Base-by-base conservation (phyloP, 2,113 vertebrate species). In the Odocoileus virginianus region DNA sequence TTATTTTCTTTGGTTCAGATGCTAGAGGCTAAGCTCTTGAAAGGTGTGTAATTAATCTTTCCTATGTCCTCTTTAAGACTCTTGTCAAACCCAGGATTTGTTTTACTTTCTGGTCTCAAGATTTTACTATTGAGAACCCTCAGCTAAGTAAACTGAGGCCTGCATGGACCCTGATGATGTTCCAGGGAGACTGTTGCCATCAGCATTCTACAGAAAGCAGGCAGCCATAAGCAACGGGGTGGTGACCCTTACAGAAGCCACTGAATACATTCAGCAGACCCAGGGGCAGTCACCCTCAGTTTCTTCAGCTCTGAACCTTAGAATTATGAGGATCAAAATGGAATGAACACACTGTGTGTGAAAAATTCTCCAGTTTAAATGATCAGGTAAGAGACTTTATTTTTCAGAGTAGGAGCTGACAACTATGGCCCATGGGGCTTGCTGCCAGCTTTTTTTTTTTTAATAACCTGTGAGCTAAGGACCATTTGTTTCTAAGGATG, bases 91-190 rank as follows among this genome's bases (percentile, higher is more conserved):
- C 52, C n/a, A 71, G 84, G 45, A 19, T 67, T 94, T 78, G 2
- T 90, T 94, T 90, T 95, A 86, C 58, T 57, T 93, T 89, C 54
- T 83, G 43, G 43, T 74, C 19, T 93, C 71, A 86, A 87, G 87
- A 58, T 30, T 87, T 71, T 28, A 55, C 1, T 78, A 28, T 12
- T 81, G 84, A 89, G 88, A 55, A n/a, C 15, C 30, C 64, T 87
- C 54, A 97, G 54, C 61, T 89, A 54, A 92, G 81, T 76, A 95
- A 28, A 30, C 1, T 43, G 79, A 91, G 45, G 67, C 76, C 47
- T 30, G 14, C 50, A 36, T 3, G 17, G n/a, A 28, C 10, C 52
- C 40, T 54, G 79, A 5, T 13, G 58, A 30, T 93, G 30, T 67
- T 83, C 86, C 52, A 71, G 55, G 89, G 19, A 60, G 33, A 57